phyloP scores from a whole-genome alignment of 1,140 invertebrate genomes.

The Eueides isabella region DNA sequence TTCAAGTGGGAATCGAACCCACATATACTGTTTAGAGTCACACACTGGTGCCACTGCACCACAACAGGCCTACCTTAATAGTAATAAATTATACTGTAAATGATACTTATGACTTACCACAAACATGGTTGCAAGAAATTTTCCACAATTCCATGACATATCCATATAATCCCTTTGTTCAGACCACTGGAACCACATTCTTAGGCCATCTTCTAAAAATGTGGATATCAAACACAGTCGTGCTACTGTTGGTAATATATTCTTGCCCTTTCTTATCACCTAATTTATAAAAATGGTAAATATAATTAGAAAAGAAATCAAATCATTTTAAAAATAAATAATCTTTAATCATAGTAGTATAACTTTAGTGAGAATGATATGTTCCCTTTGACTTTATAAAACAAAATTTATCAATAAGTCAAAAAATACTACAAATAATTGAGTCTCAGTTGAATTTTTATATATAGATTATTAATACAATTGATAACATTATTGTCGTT shows the following conservation, averaged over 20 bases:
- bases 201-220: constrained; percentile 99
- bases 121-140: constrained; percentile 95
- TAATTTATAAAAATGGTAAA: constrained; percentile 6
- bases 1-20: no score
- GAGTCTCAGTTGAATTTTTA: no score
- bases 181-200: constrained; percentile 99
- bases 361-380: background rate
- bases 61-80: no score
- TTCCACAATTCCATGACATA: constrained; percentile 98
- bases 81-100: background rate
- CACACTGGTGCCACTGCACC: no score
- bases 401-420: background rate
- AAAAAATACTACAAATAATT: background rate
- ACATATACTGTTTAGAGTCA: no score
- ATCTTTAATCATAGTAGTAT: background rate
- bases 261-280: constrained; percentile 96
- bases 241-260: constrained; percentile 97
- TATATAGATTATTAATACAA: no score
- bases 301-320: background rate
- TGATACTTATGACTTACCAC: constrained; percentile 60
- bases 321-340: background rate
- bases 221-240: constrained; percentile 99
- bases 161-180: constrained; percentile 99
- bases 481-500: no score
- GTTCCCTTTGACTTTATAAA: background rate